A percentile compares a stretch with the other conserved stretches of the same genome.
Evolutionary conservation across 2,888 invertebrate species (phyloP).

Genomic region (Xylota segnis): DNA sequence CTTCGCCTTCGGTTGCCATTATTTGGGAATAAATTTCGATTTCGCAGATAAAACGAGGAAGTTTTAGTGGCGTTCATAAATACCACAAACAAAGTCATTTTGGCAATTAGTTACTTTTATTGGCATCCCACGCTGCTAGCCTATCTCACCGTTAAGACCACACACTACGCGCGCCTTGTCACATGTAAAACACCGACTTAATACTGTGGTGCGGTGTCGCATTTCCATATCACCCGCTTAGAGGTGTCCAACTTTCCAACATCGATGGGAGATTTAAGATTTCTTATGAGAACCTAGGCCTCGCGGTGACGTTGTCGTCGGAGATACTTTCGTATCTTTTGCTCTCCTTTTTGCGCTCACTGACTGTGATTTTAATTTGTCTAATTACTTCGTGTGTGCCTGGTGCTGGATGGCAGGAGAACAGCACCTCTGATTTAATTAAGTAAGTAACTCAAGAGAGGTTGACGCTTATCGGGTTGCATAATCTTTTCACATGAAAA

Average conservation of each 20-base stretch:
- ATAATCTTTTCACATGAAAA: slow-evolving; percentile 76
- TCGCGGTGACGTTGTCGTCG: background rate
- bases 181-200: slow-evolving; percentile 40
- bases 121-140: slow-evolving; percentile 29
- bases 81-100: slow-evolving; percentile 70
- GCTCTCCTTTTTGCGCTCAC: slow-evolving; percentile 21
- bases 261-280: slow-evolving; percentile 43
- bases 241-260: slow-evolving; percentile 35
- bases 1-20: slow-evolving; percentile 27
- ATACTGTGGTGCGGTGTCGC: slow-evolving; percentile 38
- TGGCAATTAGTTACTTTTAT: slow-evolving; percentile 73
- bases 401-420: slow-evolving; percentile 39
- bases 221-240: slow-evolving; percentile 64
- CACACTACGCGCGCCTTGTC: slow-evolving; percentile 44
- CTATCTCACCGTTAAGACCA: slow-evolving; percentile 44
- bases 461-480: slow-evolving; percentile 74
- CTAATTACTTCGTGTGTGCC: slow-evolving; percentile 71
- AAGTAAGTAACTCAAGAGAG: slow-evolving; percentile 73
- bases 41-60: slow-evolving; percentile 61
- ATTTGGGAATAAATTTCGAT: slow-evolving; percentile 71
- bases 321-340: slow-evolving; percentile 40
- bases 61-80: slow-evolving; percentile 68
- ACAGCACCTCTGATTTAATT: slow-evolving; percentile 73
- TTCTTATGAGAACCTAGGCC: slow-evolving; percentile 63
- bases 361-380: slow-evolving; percentile 74